phyloP scores from a whole-genome alignment of 2,797 vertebrate species.

The Macrochelys suwanniensis region DNA sequence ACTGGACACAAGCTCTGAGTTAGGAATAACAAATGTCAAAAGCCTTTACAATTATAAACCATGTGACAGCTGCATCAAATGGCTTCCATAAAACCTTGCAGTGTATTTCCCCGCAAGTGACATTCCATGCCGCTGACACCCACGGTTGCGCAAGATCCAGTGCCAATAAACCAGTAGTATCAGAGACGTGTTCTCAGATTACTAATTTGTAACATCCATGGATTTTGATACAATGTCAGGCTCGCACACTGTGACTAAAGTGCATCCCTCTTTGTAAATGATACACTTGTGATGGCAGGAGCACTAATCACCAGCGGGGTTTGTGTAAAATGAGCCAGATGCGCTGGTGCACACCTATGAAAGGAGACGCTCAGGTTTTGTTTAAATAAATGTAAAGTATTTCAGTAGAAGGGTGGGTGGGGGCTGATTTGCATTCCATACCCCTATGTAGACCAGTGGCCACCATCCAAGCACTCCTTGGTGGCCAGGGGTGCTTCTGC shows the following conservation, averaged over 20 bases:
- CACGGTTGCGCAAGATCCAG: accelerated
- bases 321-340: not conserved
- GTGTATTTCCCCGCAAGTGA: not conserved
- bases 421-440: not conserved
- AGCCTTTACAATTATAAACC: not conserved
- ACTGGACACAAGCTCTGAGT: not conserved
- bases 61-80: not conserved
- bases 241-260: not conserved
- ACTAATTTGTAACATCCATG: not conserved
- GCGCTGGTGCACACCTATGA: not conserved
- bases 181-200: not conserved
- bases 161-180: accelerated
- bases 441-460: no score
- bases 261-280: not conserved
- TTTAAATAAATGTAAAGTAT: conserved; percentile 32
- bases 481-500: not conserved
- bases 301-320: not conserved
- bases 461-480: not conserved
- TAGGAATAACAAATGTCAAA: not conserved
- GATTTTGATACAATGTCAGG: not conserved
- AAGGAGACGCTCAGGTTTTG: accelerated
- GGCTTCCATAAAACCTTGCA: not conserved
- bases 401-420: not conserved
- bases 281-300: not conserved
- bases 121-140: not conserved